Percentiles rank a stretch among this genome's conserved stretches.
phyloP scores from a whole-genome alignment of 2,113 vertebrate species.

The Periophthalmodon schlosseri region DNA sequence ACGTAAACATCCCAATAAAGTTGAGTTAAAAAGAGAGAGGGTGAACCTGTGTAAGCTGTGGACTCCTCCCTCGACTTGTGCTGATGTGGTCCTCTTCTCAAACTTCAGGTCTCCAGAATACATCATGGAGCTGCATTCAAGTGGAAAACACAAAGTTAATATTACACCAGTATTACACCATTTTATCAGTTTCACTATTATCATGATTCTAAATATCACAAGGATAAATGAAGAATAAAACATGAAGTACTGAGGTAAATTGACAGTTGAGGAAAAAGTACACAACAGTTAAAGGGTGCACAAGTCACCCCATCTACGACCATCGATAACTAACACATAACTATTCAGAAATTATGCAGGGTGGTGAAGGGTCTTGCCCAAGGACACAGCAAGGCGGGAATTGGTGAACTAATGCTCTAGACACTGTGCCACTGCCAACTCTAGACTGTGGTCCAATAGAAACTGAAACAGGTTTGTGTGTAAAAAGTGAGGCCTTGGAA shows the following conservation, averaged over 20 bases:
- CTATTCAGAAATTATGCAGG: too few species aligned
- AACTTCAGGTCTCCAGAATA: slow-evolving; percentile 97
- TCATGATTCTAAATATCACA: not conserved
- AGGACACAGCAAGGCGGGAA: too few species aligned
- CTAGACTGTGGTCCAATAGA: not conserved
- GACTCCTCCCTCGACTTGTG: slow-evolving; percentile 95
- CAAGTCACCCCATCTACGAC: too few species aligned
- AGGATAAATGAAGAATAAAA: not conserved
- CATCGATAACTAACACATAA: too few species aligned
- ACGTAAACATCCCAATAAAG: too few species aligned
- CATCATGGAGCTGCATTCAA: slow-evolving; percentile 90
- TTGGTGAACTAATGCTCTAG: not conserved
- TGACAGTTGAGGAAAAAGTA: too few species aligned
- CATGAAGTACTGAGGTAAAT: too few species aligned
- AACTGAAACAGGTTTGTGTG: slow-evolving; percentile 6
- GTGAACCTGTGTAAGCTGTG: slow-evolving; percentile 95
- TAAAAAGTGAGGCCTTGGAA: not conserved
- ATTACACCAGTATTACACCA: not conserved
- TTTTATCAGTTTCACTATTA: too few species aligned
- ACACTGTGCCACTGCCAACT: not conserved
- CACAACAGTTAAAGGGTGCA: too few species aligned
- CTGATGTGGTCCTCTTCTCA: slow-evolving; percentile 92
- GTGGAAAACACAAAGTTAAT: not conserved
- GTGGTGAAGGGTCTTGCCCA: too few species aligned
- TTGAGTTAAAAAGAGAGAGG: not conserved